Evolutionary conservation across 2,888 invertebrate species (phyloP).

Genomic region (Pyrrhosoma nymphula): DNA sequence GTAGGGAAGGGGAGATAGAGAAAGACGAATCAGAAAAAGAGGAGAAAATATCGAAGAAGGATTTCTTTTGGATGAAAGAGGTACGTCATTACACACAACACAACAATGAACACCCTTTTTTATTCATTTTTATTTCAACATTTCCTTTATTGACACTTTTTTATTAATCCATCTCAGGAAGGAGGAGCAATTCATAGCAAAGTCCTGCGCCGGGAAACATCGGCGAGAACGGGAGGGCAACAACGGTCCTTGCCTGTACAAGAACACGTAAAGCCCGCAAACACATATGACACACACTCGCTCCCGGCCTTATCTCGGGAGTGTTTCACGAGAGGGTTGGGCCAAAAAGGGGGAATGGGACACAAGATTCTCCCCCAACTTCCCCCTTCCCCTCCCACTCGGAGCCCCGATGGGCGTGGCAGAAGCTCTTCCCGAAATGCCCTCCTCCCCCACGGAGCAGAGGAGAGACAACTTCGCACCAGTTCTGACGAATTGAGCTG

Average conservation of each 20-base stretch:
- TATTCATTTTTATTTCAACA: constrained; percentile 40
- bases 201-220: background rate
- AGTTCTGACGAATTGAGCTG: constrained; percentile 38
- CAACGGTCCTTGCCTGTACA: background rate
- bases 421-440: constrained; percentile 62
- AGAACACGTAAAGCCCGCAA: background rate
- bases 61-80: background rate
- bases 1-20: constrained; percentile 63
- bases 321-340: background rate
- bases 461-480: background rate
- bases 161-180: background rate
- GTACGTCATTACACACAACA: constrained; percentile 37
- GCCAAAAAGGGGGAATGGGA: background rate
- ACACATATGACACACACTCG: background rate
- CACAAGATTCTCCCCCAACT: background rate
- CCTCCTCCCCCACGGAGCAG: background rate
- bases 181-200: background rate
- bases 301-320: background rate
- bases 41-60: constrained; percentile 57
- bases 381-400: background rate
- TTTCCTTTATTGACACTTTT: constrained; percentile 39
- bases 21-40: constrained; percentile 65
- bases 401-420: constrained; percentile 55
- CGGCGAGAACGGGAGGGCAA: background rate
- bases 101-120: constrained; percentile 21